A percentile compares a stretch with the other conserved stretches of the same genome.
These are phyloP conservation scores for Pycnonotus jocosus DNA, from an alignment of 2,113 vertebrate species.

Conservation along the genomic window DNA sequence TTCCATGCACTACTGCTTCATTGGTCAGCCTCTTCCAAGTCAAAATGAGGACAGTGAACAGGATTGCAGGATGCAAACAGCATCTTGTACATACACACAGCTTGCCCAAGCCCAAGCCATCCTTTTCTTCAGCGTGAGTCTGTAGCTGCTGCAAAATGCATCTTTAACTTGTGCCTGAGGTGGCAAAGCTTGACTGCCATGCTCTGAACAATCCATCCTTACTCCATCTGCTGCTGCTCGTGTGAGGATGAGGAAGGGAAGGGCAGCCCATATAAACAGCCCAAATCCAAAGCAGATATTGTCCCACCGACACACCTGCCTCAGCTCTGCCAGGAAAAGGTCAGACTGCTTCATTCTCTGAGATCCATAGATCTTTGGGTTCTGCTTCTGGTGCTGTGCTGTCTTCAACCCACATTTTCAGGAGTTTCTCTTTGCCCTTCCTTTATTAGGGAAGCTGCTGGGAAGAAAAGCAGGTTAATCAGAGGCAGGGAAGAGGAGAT, in stretches of 20 bases:
- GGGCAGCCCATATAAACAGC: not conserved
- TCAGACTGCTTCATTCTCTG: not conserved
- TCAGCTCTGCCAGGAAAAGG: not conserved
- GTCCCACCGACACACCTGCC: not conserved
- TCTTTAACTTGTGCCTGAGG: not conserved
- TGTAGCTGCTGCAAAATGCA: not conserved
- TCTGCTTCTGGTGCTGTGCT: not conserved
- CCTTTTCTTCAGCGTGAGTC: not conserved
- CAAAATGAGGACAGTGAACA: not conserved
- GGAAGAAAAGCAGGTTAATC: not conserved
- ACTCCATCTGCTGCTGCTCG: not conserved
- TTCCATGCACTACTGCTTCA: not conserved
- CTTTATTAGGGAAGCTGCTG: not conserved
- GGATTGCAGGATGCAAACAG: not conserved
- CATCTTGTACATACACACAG: not conserved
- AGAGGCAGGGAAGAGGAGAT: not conserved
- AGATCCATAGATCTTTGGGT: not conserved
- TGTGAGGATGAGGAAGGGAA: not conserved
- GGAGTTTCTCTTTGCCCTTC: not conserved
- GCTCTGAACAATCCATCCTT: not conserved
- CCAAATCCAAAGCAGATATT: not conserved
- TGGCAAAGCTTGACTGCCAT: not conserved
- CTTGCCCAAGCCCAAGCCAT: not conserved
- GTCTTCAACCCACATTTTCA: not conserved
- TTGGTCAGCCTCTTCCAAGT: not conserved